Evolutionary conservation across 2,888 invertebrate species (phyloP).

Genomic region (Diogma glabrata): DNA sequence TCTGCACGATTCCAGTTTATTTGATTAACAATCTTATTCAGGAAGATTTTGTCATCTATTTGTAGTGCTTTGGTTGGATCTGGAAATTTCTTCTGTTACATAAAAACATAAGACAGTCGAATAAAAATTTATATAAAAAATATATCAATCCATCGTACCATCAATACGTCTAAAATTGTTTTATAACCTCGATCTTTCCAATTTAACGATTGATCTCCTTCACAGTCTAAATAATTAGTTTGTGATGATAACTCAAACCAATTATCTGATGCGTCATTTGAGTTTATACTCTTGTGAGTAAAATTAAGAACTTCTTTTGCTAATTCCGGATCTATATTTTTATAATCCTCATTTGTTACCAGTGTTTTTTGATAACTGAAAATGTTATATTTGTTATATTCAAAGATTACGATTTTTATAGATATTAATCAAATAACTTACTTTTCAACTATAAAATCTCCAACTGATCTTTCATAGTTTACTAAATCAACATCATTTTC

Average conservation of each 20-base stretch:
- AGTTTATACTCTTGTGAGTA: too few relatives aligned
- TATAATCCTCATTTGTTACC: conserved; percentile 20
- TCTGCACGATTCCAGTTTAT: conserved; percentile 31
- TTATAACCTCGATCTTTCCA: conserved; percentile 65
- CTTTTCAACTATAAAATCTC: conserved; percentile 28
- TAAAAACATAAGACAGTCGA: not conserved
- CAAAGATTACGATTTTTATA: too few relatives aligned
- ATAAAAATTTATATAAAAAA: conserved; percentile 16
- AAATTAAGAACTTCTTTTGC: conserved; percentile 45
- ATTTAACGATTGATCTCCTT: conserved; percentile 55
- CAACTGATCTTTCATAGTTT: conserved; percentile 28
- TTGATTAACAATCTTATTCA: conserved; percentile 24
- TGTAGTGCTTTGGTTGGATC: conserved; percentile 23
- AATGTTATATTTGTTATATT: not conserved
- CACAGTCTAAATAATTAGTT: conserved; percentile 51
- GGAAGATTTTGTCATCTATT: conserved; percentile 28
- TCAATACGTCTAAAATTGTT: conserved; percentile 53
- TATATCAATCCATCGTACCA: conserved; percentile 39
- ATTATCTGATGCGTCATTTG: conserved; percentile 47
- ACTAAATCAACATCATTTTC: conserved; percentile 28
- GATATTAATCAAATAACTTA: too few relatives aligned
- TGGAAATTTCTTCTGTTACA: conserved; percentile 28
- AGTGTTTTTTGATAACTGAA: not conserved
- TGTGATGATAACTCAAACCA: conserved; percentile 55
- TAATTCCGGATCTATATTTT: conserved; percentile 32